Evolutionary conservation across 2,888 invertebrate genomes (phyloP), one percentile per base, ranked within the genome.

Genomic region (Caenorhabditis parvicauda): DNA sequence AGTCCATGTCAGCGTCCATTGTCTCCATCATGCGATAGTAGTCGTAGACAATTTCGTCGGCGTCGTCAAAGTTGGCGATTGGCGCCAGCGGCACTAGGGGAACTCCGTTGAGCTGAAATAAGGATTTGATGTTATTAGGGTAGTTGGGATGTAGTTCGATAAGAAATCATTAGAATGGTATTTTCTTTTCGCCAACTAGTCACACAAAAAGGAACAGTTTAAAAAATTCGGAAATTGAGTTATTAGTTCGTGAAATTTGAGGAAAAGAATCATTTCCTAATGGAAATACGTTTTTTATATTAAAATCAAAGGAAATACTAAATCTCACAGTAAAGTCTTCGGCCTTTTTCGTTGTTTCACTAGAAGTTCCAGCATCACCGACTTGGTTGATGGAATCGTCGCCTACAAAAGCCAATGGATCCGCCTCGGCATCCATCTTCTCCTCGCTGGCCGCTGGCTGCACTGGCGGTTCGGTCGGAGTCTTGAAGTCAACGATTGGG

Each of bases 11-110:
- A 21, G 51, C 47, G 6, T 27, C 60, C 2, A 19, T 35, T 39
- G 47, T 52, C 14, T 52, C 53, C 28, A 52, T 59, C 19, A 70
- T 55, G 17, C 66, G 63, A 53, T 77, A 77, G 55, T 74, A 77
- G 54, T 77, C 77, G 61, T 69, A 77, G 9, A 77, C 75, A 42
- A 74, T 55, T 19, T 72, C 73, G 9, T 70, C n/a, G n/a, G n/a
- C 70, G 7, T 57, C 52, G 21, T 22, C 35, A 25, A 37, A 1
- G 0, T 32, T 17, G 6, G 45, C 24, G 17, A 38, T 35, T 19
- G 46, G 43, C 5, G n/a, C 17, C 1, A 51, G 51, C 5, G 56
- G 46, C n/a, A 47, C 51, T 12, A 57, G 17, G 3, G 61, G 46
- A 2, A 46, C 54, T 12, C 72, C 72, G 47, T 72, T 69, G 6